These are phyloP conservation scores for Montipora sp. DNA, from an alignment of 64 coral and sea anemone species.

Conservation along the genomic window DNA sequence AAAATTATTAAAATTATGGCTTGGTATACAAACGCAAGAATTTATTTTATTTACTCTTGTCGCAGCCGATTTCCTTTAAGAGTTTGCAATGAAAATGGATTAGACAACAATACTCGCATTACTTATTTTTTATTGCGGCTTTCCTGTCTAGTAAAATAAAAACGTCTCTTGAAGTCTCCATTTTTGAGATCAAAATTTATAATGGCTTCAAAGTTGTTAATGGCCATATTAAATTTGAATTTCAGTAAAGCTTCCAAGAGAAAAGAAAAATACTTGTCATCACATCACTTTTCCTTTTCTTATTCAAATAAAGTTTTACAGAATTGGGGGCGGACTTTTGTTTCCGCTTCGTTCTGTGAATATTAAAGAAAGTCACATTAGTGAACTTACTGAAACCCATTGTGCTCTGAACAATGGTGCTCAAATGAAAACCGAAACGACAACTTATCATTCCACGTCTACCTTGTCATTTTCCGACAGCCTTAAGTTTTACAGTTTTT, in stretches of 20 bases:
- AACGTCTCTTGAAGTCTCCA: neutral
- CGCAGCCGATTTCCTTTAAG: neutral
- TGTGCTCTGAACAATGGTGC: neutral
- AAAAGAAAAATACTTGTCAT: neutral
- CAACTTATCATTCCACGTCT: neutral
- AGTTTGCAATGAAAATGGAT: neutral
- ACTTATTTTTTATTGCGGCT: neutral
- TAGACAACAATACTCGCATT: neutral
- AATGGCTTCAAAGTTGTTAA: neutral
- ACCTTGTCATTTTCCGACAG: neutral
- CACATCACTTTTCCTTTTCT: neutral
- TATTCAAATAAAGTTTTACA: slow-evolving; percentile 6
- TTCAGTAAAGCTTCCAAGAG: neutral
- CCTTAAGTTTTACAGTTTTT: neutral
- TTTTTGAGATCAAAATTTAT: neutral
- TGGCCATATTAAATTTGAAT: neutral
- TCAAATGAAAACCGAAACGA: neutral
- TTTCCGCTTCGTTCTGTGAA: slow-evolving; percentile 21
- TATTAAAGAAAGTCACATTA: neutral
- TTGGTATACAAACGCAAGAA: neutral
- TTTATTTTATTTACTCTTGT: neutral
- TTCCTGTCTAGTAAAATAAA: neutral
- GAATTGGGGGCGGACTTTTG: slow-evolving; percentile 26
- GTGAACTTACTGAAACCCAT: neutral
- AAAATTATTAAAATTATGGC: neutral